Percentiles rank a stretch among this genome's conserved stretches.
Conservation (phyloP, 1,140 invertebrate genomes). For the Helicoverpa armigera region DNA sequence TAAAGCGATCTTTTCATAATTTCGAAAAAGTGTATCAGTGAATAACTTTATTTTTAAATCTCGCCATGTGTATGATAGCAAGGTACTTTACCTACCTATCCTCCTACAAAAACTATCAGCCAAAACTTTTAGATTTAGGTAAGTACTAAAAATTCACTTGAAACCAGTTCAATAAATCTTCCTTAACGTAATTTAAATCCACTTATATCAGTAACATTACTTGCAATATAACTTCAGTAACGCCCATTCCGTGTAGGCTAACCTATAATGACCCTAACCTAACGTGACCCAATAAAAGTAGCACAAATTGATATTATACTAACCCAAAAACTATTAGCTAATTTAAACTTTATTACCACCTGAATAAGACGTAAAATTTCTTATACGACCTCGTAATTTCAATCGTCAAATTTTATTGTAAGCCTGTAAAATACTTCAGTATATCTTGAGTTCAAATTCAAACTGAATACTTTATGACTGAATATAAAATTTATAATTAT, state of each 20-base stretch:
- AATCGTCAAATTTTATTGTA: conserved; percentile 55
- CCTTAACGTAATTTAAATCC: conserved; percentile 47
- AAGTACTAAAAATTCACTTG: not conserved
- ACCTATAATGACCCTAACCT: conserved; percentile 55
- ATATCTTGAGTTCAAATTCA: conserved; percentile 22
- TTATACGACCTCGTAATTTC: conserved; percentile 29
- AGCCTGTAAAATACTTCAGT: conserved; percentile 49
- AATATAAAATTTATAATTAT: conserved; percentile 41
- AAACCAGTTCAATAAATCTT: conserved; percentile 34
- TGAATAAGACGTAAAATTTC: conserved; percentile 42
- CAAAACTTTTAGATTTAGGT: not conserved
- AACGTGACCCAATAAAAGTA: conserved; percentile 65
- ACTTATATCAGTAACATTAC: conserved; percentile 59
- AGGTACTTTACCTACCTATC: not conserved
- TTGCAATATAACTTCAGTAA: conserved; percentile 54
- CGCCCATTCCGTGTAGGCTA: conserved; percentile 60
- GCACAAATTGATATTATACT: conserved; percentile 50
- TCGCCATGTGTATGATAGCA: too few species aligned
- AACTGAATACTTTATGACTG: conserved; percentile 37
- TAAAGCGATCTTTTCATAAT: too few species aligned
- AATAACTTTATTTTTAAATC: too few species aligned
- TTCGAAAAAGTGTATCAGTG: too few species aligned
- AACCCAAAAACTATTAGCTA: conserved; percentile 26
- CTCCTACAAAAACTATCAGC: not conserved
- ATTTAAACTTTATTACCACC: conserved; percentile 19